Conservation (phyloP, 1,140 invertebrate species). For the Bombus superbus region DNA sequence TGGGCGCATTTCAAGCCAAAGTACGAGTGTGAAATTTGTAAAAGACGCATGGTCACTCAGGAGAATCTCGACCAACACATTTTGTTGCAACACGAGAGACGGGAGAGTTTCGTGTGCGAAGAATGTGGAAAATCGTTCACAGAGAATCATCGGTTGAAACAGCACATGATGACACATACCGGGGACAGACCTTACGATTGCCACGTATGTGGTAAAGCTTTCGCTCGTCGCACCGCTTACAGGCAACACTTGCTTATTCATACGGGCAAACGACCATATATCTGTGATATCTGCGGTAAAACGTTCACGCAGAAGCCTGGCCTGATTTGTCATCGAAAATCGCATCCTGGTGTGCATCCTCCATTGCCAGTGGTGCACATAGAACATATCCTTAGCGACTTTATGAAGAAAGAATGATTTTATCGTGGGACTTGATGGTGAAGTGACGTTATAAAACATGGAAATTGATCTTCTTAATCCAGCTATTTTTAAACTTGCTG, state of each 20-base stretch:
- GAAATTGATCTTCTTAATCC: not conserved
- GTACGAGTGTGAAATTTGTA: constrained; percentile 75
- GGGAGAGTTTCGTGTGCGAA: constrained; percentile 84
- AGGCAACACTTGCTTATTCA: constrained; percentile 88
- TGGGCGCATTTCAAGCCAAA: constrained; percentile 77
- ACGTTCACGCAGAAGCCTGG: constrained; percentile 79
- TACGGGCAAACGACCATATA: constrained; percentile 87
- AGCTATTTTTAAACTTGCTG: not conserved
- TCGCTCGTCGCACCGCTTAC: constrained; percentile 83
- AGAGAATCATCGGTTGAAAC: constrained; percentile 78
- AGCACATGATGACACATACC: constrained; percentile 87
- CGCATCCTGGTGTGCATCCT: constrained; percentile 74
- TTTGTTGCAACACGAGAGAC: constrained; percentile 75
- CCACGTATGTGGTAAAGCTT: constrained; percentile 88
- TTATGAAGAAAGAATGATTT: constrained; percentile 72
- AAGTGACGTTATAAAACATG: not conserved
- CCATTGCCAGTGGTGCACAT: constrained; percentile 76
- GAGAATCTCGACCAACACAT: constrained; percentile 77
- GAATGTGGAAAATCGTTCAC: constrained; percentile 89
- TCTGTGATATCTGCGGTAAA: constrained; percentile 81
- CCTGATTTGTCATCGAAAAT: constrained; percentile 77
- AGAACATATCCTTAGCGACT: constrained; percentile 73
- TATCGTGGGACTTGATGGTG: not conserved
- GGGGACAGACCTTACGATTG: constrained; percentile 90
- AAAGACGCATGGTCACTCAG: constrained; percentile 72